Percentiles rank a stretch among this genome's conserved stretches.
Conservation (phyloP, 2,797 vertebrate species). For the Anabas testudineus region DNA sequence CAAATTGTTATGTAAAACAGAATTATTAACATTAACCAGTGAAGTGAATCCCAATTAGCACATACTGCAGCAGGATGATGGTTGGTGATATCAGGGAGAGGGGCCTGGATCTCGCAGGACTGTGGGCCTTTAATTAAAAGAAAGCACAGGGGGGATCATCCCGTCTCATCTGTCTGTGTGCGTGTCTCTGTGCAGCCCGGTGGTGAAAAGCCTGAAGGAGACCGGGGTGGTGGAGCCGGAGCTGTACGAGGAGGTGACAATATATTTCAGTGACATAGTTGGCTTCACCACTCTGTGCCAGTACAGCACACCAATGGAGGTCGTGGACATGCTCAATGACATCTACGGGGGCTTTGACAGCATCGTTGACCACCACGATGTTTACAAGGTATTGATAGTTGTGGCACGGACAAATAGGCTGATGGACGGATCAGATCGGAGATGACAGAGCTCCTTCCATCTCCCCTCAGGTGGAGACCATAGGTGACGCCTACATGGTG, state of each 20-base stretch:
- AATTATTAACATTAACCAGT: too few species aligned
- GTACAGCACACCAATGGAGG: slow-evolving; percentile 98
- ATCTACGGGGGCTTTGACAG: slow-evolving; percentile 96
- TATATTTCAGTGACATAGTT: slow-evolving; percentile 99
- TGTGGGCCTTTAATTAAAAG: too few species aligned
- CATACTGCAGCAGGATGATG: too few species aligned
- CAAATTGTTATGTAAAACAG: too few species aligned
- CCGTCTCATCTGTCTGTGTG: not conserved
- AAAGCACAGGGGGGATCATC: too few species aligned
- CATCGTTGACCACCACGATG: slow-evolving; percentile 95
- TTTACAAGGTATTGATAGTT: slow-evolving; percentile 90
- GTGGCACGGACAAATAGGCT: fast-evolving
- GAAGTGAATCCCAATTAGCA: too few species aligned
- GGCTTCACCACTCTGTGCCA: slow-evolving; percentile 98
- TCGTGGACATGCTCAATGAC: slow-evolving; percentile 98
- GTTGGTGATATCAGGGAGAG: too few species aligned
- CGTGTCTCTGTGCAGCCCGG: slow-evolving; percentile 83
- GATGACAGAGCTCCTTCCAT: not conserved
- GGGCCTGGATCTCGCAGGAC: too few species aligned
- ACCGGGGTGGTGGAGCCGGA: slow-evolving; percentile 92
- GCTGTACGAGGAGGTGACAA: slow-evolving; percentile 94
- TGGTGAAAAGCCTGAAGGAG: slow-evolving; percentile 96
- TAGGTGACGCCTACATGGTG: slow-evolving; percentile 98
- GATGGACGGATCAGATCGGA: too few species aligned
- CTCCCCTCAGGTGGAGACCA: slow-evolving; percentile 92